Conservation (phyloP, 2,113 vertebrate species). For the Setophaga petechia region DNA sequence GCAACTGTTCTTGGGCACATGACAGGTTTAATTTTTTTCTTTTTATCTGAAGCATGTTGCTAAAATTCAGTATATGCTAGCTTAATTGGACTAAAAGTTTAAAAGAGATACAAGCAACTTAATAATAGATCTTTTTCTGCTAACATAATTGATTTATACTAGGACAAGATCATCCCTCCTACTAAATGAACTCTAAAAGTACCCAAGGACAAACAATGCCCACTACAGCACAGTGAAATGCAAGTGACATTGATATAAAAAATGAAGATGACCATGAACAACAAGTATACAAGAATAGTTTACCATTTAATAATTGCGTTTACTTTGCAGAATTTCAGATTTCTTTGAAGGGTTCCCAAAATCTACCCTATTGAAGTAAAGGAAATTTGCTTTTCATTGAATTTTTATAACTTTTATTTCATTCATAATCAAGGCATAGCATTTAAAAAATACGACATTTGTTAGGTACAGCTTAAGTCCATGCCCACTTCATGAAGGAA, state of each 20-base stretch:
- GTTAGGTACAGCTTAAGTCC: background rate
- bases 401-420: background rate
- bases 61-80: slow-evolving; percentile 14
- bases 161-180: background rate
- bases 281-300: background rate
- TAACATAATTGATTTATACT: slow-evolving; percentile 33
- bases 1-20: background rate
- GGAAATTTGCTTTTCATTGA: background rate
- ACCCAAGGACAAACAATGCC: background rate
- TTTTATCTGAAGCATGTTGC: background rate
- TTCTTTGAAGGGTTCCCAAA: background rate
- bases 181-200: background rate
- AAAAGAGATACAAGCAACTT: slow-evolving; percentile 45
- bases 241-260: background rate
- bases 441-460: background rate
- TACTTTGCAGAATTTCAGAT: background rate
- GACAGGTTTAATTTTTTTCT: background rate
- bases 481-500: background rate
- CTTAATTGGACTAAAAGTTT: slow-evolving; percentile 39
- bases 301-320: background rate
- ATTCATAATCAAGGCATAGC: background rate
- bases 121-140: slow-evolving; percentile 34
- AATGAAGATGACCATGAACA: background rate
- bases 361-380: background rate
- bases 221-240: background rate